Conservation (phyloP, 2,888 invertebrate genomes). For the Acleris literana region DNA sequence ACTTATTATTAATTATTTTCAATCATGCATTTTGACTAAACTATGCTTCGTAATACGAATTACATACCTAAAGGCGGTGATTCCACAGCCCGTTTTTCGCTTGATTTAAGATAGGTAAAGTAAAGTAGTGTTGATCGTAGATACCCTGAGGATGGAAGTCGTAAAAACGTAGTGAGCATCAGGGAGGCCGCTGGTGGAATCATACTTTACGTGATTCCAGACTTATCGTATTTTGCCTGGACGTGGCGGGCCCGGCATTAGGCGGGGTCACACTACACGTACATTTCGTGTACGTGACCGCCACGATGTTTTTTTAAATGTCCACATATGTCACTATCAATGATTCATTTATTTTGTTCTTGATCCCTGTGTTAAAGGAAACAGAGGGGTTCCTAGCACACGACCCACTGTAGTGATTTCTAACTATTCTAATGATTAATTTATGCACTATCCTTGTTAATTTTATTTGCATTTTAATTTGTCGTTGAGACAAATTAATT, state of each 20-base stretch:
- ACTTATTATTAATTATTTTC: too few species aligned
- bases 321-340: neutral
- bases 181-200: constrained; percentile 53
- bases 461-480: too few species aligned
- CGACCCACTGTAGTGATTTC: too few species aligned
- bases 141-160: constrained; percentile 51
- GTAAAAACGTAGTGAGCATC: constrained; percentile 58
- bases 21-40: too few species aligned
- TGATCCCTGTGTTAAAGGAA: too few species aligned
- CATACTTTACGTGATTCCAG: constrained; percentile 59
- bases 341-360: neutral
- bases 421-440: too few species aligned
- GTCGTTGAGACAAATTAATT: too few species aligned
- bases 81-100: neutral
- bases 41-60: too few species aligned
- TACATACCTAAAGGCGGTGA: too few species aligned
- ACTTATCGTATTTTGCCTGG: constrained; percentile 7
- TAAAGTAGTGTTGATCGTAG: constrained; percentile 38
- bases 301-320: neutral
- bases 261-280: constrained; percentile 5
- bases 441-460: too few species aligned
- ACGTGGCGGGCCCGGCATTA: constrained; percentile 6
- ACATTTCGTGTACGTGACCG: neutral
- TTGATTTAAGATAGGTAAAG: constrained; percentile 15
- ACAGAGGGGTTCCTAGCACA: too few species aligned